Evolutionary conservation across 2,113 vertebrate species (phyloP).

Genomic region (Megaptera novaeangliae): DNA sequence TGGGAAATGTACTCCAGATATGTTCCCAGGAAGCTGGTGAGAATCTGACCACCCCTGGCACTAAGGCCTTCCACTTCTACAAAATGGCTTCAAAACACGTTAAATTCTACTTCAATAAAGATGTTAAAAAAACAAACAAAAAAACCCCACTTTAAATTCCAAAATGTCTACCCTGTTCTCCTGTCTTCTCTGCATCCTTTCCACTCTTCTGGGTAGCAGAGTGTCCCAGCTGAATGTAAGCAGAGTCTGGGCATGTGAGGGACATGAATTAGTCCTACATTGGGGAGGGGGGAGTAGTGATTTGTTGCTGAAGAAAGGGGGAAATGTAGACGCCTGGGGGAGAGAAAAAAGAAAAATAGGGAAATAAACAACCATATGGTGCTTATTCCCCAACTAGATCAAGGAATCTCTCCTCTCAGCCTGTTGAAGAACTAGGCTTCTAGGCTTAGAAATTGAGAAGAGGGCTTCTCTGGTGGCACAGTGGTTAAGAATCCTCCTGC

Average conservation of each 20-base stretch:
- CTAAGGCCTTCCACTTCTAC: not conserved
- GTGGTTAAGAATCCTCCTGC: too few species aligned
- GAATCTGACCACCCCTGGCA: not conserved
- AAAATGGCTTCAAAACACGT: not conserved
- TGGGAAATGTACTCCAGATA: not conserved
- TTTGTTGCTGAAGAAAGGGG: not conserved
- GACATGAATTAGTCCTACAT: not conserved
- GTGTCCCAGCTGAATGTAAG: too few species aligned
- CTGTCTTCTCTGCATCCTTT: not conserved
- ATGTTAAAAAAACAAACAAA: too few species aligned
- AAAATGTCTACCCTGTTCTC: not conserved
- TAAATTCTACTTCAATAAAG: too few species aligned
- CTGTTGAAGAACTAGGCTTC: not conserved
- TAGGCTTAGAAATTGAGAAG: not conserved
- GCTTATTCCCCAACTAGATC: not conserved
- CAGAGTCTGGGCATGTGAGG: not conserved
- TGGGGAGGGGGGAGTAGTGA: not conserved
- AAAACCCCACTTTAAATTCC: not conserved
- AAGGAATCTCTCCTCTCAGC: not conserved
- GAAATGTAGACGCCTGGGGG: not conserved
- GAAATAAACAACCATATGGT: not conserved
- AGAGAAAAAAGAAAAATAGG: not conserved
- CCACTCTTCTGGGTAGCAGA: not conserved
- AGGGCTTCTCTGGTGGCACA: too few species aligned
- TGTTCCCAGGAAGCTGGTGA: not conserved